phyloP scores from a whole-genome alignment of 2,113 vertebrate genomes.

The Hypomesus transpacificus region DNA sequence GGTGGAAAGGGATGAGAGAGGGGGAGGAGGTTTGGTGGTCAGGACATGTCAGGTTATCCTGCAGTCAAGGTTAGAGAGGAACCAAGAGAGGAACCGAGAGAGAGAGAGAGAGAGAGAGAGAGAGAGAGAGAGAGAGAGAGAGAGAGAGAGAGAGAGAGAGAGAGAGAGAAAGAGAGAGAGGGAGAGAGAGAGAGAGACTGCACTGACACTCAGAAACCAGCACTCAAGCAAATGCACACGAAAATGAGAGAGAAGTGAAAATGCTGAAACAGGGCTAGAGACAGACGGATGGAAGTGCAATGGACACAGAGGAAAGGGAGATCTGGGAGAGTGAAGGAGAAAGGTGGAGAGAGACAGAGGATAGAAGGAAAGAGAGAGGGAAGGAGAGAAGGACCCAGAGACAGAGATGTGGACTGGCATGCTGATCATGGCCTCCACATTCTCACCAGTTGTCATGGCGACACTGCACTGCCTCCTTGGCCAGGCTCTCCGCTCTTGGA shows the following conservation, averaged over 20 bases:
- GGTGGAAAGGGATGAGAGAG: neutral
- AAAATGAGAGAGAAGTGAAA: neutral
- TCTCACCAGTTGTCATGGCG: constrained; percentile 53
- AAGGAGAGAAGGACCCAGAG: neutral
- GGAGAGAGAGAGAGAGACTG: neutral
- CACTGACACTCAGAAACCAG: neutral
- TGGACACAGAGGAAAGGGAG: constrained; percentile 5
- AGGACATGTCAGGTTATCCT: neutral
- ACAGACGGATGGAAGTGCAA: constrained; percentile 12
- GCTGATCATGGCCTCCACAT: constrained; percentile 42
- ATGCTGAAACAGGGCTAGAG: constrained; percentile 8
- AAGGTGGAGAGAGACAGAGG: constrained; percentile 5
- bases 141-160: neutral
- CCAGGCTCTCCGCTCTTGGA: constrained; percentile 13
- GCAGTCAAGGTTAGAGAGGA: neutral
- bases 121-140: neutral
- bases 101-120: neutral
- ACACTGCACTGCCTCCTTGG: constrained; percentile 41
- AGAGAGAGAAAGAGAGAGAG: neutral
- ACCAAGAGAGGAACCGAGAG: neutral
- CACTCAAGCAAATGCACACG: neutral
- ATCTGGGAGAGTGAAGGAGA: constrained; percentile 6
- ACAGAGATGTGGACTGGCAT: constrained; percentile 42
- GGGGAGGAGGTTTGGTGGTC: neutral
- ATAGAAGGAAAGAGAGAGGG: neutral